Percentiles rank a stretch among this genome's conserved stretches.
phyloP scores from a whole-genome alignment of 1,140 invertebrate genomes.

The Agrilus planipennis region DNA sequence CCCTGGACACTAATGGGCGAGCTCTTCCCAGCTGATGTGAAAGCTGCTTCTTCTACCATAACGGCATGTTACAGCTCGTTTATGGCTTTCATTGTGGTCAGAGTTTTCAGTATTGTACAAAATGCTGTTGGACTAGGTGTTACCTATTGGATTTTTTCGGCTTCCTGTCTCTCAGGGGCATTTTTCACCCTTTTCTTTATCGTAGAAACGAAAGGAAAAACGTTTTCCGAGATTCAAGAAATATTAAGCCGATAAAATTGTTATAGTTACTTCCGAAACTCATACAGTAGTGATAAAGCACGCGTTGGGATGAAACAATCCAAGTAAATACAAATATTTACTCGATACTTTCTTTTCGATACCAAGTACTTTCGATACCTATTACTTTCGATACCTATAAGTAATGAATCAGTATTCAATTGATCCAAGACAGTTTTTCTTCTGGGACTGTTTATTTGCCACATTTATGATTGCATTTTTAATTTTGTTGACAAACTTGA shows the following conservation, averaged over 20 bases:
- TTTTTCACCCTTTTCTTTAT: conserved; percentile 12
- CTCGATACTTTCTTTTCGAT: no score
- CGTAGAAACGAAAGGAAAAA: conserved; percentile 17
- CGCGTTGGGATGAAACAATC: no score
- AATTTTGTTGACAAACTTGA: no score
- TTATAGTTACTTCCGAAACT: no score
- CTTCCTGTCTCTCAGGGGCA: conserved; percentile 13
- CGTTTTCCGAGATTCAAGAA: conserved; percentile 15
- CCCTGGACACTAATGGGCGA: conserved; percentile 77
- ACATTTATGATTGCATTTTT: no score
- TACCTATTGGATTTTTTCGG: conserved; percentile 70
- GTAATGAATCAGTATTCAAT: no score
- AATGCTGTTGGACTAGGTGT: conserved; percentile 48
- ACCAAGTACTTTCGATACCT: no score
- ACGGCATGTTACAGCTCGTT: conserved; percentile 65
- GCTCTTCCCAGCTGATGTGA: conserved; percentile 64
- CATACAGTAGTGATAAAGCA: no score
- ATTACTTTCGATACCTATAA: no score
- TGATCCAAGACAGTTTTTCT: no score
- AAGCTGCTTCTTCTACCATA: conserved; percentile 58
- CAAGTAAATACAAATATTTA: no score
- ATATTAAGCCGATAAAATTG: conserved; percentile 5
- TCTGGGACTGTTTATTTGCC: no score
- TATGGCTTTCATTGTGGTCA: conserved; percentile 68
- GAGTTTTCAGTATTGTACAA: conserved; percentile 51